These are phyloP conservation scores for Morus bassanus DNA, from an alignment of 2,797 vertebrate genomes.

Conservation along the genomic window DNA sequence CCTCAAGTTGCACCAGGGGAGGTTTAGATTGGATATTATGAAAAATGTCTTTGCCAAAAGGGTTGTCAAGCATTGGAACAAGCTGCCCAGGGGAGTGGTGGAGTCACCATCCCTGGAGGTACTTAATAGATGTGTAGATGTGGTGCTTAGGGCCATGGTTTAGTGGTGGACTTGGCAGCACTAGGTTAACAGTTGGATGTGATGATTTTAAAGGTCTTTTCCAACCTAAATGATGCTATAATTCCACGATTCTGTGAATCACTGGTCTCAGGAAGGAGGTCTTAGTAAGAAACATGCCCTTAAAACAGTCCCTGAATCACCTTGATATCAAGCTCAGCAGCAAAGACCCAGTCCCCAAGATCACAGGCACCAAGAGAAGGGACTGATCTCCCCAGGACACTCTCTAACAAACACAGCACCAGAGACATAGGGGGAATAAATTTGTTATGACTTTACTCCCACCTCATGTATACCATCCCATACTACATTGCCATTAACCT, in stretches of 20 bases:
- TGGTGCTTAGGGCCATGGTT: neutral
- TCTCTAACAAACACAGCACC: neutral
- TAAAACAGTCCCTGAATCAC: neutral
- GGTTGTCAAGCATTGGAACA: neutral
- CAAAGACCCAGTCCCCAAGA: neutral
- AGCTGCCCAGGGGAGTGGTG: neutral
- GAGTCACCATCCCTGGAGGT: neutral
- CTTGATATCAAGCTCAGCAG: accelerated
- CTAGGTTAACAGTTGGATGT: neutral
- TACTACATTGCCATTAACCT: neutral
- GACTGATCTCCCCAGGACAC: neutral
- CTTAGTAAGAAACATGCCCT: neutral
- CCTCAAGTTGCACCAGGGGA: neutral
- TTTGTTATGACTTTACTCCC: neutral
- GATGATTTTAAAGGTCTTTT: neutral
- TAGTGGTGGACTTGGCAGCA: neutral
- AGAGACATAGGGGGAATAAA: neutral
- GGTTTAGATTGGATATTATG: neutral
- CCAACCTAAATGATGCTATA: neutral
- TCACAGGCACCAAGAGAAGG: neutral
- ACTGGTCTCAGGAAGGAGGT: neutral
- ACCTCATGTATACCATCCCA: neutral
- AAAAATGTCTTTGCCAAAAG: neutral
- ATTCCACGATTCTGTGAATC: neutral
- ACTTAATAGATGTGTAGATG: neutral